phyloP scores from a whole-genome alignment of 2,888 invertebrate species.

The Acanthosepion esculentum region DNA sequence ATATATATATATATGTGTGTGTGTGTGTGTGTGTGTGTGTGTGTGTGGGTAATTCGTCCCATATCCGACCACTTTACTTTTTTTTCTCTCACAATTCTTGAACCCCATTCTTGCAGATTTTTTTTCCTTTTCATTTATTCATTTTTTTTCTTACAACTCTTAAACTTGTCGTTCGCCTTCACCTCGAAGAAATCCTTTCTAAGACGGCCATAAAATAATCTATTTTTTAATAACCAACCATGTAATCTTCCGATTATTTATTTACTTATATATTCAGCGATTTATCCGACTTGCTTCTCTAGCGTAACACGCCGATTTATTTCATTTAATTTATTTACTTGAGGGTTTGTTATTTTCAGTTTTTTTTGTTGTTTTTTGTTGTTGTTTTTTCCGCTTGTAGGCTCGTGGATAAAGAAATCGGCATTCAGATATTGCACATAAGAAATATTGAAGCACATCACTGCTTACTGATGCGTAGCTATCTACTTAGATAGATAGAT shows the following conservation, averaged over 20 bases:
- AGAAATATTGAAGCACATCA: no score
- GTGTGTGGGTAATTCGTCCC: neutral
- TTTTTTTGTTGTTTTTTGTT: neutral
- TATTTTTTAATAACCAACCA: neutral
- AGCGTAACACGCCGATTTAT: neutral
- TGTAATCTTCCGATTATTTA: conserved; percentile 18
- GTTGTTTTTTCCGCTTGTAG: no score
- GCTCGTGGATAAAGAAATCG: no score
- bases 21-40: no score
- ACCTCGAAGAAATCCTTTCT: neutral
- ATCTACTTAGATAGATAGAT: neutral
- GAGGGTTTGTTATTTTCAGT: neutral
- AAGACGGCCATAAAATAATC: neutral
- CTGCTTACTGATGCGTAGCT: no score
- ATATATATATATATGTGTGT: no score
- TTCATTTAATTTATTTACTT: neutral
- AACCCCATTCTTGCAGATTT: no score
- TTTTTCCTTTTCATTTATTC: neutral
- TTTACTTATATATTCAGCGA: neutral
- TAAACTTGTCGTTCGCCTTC: neutral
- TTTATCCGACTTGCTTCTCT: neutral
- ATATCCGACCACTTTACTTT: neutral
- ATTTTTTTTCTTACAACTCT: neutral
- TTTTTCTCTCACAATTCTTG: neutral
- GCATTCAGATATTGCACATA: no score